phyloP scores from a whole-genome alignment of 2,888 invertebrate genomes.

The Plebejus melissa region DNA sequence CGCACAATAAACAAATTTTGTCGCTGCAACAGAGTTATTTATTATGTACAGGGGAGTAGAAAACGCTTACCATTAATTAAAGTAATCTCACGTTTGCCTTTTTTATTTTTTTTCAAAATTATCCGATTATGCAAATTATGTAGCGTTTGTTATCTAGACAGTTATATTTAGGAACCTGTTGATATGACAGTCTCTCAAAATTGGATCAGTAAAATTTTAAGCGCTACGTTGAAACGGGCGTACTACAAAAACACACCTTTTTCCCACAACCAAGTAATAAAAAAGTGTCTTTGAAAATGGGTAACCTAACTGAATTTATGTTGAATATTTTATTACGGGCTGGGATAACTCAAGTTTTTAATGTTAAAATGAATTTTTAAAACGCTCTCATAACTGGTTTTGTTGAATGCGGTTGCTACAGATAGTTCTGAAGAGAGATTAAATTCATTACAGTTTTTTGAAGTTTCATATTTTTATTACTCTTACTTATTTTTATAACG shows the following conservation, averaged over 20 bases:
- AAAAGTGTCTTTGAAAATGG: background rate
- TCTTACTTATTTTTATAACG: background rate
- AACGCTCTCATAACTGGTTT: background rate
- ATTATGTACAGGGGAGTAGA: no score
- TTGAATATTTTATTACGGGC: background rate
- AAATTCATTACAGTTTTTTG: constrained; percentile 2
- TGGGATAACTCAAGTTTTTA: constrained; percentile 1
- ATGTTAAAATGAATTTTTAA: constrained; percentile 8
- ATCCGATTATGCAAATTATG: no score
- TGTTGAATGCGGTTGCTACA: background rate
- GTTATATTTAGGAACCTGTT: no score
- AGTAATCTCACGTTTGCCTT: no score
- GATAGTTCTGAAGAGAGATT: constrained; percentile 6
- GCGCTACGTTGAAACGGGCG: background rate
- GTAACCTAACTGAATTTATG: constrained; percentile 9
- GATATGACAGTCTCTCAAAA: background rate
- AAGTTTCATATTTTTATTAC: background rate
- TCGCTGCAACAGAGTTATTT: no score
- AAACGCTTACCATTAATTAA: no score
- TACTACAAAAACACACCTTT: background rate
- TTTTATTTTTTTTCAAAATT: no score
- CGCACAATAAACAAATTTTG: no score
- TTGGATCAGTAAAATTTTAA: background rate
- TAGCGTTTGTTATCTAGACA: no score
- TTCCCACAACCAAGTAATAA: background rate